phyloP scores from a whole-genome alignment of 2,888 invertebrate species.

The Neoascia interrupta region DNA sequence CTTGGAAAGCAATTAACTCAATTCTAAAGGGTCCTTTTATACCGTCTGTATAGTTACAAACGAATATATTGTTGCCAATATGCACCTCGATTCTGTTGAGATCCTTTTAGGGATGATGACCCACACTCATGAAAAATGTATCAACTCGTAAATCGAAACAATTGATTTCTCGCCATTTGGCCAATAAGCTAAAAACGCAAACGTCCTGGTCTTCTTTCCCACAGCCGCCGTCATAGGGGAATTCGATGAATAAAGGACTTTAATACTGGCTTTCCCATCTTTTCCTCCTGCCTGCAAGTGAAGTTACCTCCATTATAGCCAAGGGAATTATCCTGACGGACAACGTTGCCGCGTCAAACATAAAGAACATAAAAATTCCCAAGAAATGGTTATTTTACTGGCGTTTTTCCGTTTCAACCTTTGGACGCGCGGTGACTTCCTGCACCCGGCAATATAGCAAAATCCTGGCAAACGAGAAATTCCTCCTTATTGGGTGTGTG shows the following conservation, averaged over 20 bases:
- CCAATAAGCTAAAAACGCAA: slow-evolving; percentile 26
- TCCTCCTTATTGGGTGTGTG: background rate
- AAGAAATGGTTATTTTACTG: slow-evolving; percentile 19
- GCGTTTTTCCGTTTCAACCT: slow-evolving; percentile 2
- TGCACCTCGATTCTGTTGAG: background rate
- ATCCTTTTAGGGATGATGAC: background rate
- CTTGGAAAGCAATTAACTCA: slow-evolving; percentile 6
- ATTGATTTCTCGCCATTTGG: slow-evolving; percentile 31
- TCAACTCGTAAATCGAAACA: slow-evolving; percentile 27
- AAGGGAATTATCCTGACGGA: slow-evolving; percentile 32
- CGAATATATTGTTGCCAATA: background rate
- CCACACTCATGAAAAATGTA: background rate
- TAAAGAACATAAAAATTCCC: slow-evolving; percentile 11
- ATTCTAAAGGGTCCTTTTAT: background rate
- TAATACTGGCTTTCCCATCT: slow-evolving; percentile 18
- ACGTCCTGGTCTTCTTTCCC: background rate
- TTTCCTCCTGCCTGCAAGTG: slow-evolving; percentile 28
- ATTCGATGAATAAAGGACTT: slow-evolving; percentile 4
- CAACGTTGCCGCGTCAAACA: slow-evolving; percentile 23
- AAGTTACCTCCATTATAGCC: slow-evolving; percentile 28
- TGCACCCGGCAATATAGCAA: background rate
- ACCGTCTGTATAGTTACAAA: background rate
- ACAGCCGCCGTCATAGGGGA: background rate
- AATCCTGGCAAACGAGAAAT: background rate
- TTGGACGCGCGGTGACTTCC: background rate